Evolutionary conservation across 1,140 invertebrate genomes (phyloP), one percentile per base, ranked within the genome.

Genomic region (Drosophila ohnishii): DNA sequence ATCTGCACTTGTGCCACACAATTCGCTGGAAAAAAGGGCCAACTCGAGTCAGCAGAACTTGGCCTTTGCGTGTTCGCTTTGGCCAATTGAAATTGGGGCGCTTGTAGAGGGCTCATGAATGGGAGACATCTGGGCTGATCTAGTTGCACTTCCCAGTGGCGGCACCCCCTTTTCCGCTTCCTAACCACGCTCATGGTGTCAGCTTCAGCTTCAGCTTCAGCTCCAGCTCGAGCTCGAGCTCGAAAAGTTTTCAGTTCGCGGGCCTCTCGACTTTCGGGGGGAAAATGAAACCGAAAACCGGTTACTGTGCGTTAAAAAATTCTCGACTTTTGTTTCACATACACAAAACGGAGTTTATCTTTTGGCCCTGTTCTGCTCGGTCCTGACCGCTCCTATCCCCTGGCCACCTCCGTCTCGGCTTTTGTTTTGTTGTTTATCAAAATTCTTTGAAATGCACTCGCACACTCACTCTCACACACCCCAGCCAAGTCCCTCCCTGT

Each of bases 361-460:
- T 76, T 66, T 50, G 82, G 66, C 56, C 73, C 72, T 56, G 79
- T 37, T 75, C 61, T 16, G 80, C n/a, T 30, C 47, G 11, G 59
- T 47, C 67, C 76, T 50, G 70, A 22, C 56, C 42, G 25, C 40
- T 32, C 25, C 37, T 62, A 37, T 40, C 56, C 57, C 16, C 70
- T 35, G 57, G 50, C 25, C 25, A 28, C 0, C 25, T 28, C 25
- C 25, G 25, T 28, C 25, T 28, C 25, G 5, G 25, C 28, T 47
- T 44, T 62, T 70, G 32, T 51, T 44, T 63, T 70, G 76, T 86
- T 87, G 75, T 87, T 86, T 87, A 86, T 86, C 80, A 78, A 87
- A 86, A 87, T 86, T 86, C 82, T 86, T 86, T 86, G 82, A 86
- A 86, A 86, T 87, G 82, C 83, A 79, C 62, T 87, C 83, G 81